Evolutionary conservation across 2,113 vertebrate genomes (phyloP), one percentile per base, ranked within the genome.

Genomic region (Sisor rabdophorus): DNA sequence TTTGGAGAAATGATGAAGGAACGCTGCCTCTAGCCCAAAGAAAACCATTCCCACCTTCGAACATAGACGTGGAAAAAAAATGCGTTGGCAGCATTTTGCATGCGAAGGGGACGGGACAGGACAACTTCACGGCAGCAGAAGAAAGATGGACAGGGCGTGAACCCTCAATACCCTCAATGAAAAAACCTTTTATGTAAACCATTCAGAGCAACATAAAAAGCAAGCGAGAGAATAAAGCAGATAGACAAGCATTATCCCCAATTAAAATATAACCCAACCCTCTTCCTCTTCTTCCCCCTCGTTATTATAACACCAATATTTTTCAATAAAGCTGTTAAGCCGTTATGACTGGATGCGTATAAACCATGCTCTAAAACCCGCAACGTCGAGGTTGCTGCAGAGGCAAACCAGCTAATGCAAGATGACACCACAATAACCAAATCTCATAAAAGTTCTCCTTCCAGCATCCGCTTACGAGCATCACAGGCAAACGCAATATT

Each of bases 401-500:
- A 71, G 48, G 58, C 71, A 78, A n/a, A 64, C 24, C 28, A 20
- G 68, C 76, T 78, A 78, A 71, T 78, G 15, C 0, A 32, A 78
- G 68, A 52, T 16, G 76, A 78, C 68, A 63, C 71, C 12, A 63
- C 68, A 71, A 71, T 71, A 61, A 71, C 58, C 48, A 30, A 78
- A 78, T 70, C 75, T 77, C 68, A 71, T 71, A 78, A 78, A 78
- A 71, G 44, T 52, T 72, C 76, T 71, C 48, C 76, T 78, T 54
- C 68, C 68, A 71, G 56, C 76, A 44, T 40, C 20, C 26, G 67
- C 47, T 71, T 71, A 77, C 26, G 76, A 77, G 28, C 67, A 44
- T 53, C 54, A 53, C 65, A 61, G 67, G 20, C 40, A 58, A n/a
- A 13, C 56, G 20, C 58, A 54, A 78, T 71, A 71, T 78, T 78